Percentiles rank a stretch among this genome's conserved stretches.
Conservation (phyloP, 1,140 invertebrate genomes). For the Pogonomyrmex californicus region DNA sequence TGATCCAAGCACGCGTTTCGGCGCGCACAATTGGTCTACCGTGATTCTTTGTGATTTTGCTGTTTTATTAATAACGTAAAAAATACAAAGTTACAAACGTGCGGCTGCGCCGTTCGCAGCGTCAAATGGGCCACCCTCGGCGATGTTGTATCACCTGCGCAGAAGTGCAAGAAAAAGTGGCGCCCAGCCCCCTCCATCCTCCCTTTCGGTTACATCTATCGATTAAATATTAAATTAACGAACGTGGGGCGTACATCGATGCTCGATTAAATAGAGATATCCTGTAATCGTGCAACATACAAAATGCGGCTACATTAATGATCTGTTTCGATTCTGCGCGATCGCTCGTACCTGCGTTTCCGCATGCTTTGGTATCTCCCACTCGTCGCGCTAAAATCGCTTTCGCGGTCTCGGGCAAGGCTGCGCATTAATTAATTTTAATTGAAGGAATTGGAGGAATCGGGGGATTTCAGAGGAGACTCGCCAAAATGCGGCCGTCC, state of each 20-base stretch:
- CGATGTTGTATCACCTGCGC: neutral
- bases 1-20: slow-evolving; percentile 43
- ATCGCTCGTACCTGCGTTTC: slow-evolving; percentile 22
- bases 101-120: neutral
- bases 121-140: neutral
- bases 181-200: neutral
- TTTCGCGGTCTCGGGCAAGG: neutral
- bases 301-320: slow-evolving; percentile 75
- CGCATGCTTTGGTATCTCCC: slow-evolving; percentile 55
- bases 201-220: slow-evolving; percentile 13
- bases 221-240: slow-evolving; percentile 79
- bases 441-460: neutral
- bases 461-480: neutral
- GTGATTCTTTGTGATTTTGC: slow-evolving; percentile 47
- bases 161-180: neutral
- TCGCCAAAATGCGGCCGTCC: slow-evolving; percentile 27
- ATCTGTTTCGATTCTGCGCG: slow-evolving; percentile 74
- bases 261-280: slow-evolving; percentile 71
- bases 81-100: slow-evolving; percentile 59
- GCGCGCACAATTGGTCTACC: slow-evolving; percentile 37
- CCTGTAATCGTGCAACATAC: slow-evolving; percentile 57
- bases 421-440: neutral
- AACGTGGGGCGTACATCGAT: slow-evolving; percentile 68
- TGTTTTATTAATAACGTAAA: slow-evolving; percentile 60
- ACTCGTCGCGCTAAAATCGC: neutral